Evolutionary conservation across 2,113 vertebrate genomes (phyloP).

Genomic region (Picathartes gymnocephalus): DNA sequence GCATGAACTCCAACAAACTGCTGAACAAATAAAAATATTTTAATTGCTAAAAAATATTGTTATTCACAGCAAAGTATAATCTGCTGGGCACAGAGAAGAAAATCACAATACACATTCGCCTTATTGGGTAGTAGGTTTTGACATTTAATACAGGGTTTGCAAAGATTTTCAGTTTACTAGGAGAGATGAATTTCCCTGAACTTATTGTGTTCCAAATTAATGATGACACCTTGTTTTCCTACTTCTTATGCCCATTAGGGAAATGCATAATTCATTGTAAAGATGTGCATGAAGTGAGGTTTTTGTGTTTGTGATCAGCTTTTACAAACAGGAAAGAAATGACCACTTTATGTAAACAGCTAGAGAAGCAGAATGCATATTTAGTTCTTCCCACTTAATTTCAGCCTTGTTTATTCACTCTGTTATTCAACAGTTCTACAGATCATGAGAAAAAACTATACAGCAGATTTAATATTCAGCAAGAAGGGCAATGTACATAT

Average conservation of each 20-base stretch:
- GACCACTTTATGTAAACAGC: conserved; percentile 7
- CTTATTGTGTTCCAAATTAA: conserved; percentile 31
- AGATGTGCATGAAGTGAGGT: not conserved
- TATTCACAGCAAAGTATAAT: not conserved
- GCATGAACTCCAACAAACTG: not conserved
- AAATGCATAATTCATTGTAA: conserved; percentile 36
- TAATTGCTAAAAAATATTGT: not conserved
- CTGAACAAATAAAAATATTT: not conserved
- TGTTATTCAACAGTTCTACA: not conserved
- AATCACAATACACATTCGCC: not conserved
- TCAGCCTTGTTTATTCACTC: not conserved
- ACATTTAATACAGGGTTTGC: not conserved
- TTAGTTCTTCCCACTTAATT: not conserved
- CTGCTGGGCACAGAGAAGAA: not conserved
- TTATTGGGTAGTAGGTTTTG: not conserved
- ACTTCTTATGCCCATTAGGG: conserved; percentile 14
- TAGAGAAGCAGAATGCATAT: not conserved
- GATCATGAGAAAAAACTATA: not conserved
- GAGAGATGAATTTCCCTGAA: conserved; percentile 7
- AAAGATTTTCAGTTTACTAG: not conserved
- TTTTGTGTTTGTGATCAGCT: not conserved
- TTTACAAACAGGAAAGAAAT: conserved; percentile 29
- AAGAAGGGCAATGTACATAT: not conserved
- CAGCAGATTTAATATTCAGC: not conserved
- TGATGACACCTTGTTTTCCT: conserved; percentile 35